Conservation (phyloP, 2,797 vertebrate species). For the Corythornis leucogaster region DNA sequence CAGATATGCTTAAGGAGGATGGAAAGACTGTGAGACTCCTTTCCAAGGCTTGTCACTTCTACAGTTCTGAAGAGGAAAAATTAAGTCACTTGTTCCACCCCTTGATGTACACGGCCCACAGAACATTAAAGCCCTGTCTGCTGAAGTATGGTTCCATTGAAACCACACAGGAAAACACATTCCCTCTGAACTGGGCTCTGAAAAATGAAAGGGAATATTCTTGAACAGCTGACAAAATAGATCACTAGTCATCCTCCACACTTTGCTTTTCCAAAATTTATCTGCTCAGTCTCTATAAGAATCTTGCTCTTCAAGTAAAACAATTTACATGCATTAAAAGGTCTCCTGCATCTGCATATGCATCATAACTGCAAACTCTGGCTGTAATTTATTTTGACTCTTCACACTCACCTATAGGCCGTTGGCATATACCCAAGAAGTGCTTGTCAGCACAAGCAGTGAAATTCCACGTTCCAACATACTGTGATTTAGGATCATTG, state of each 20-base stretch:
- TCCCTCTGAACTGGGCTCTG: neutral
- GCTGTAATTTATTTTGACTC: neutral
- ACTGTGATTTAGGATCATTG: slow-evolving; percentile 83
- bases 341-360: neutral
- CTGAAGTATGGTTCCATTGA: neutral
- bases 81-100: neutral
- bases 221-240: neutral
- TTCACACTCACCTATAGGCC: slow-evolving; percentile 83
- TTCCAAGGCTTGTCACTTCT: neutral
- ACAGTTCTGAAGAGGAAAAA: neutral
- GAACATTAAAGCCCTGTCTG: neutral
- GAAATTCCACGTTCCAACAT: slow-evolving; percentile 93
- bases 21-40: neutral
- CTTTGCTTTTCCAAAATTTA: neutral
- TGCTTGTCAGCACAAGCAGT: slow-evolving; percentile 82
- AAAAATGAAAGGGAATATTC: neutral
- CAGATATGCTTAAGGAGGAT: neutral
- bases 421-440: slow-evolving; percentile 86
- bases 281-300: neutral
- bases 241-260: neutral
- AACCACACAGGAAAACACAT: neutral
- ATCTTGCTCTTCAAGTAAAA: neutral
- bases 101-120: neutral
- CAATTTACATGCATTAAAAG: neutral
- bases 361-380: neutral